phyloP scores from a whole-genome alignment of 2,797 vertebrate species.

The Enoplosus armatus region DNA sequence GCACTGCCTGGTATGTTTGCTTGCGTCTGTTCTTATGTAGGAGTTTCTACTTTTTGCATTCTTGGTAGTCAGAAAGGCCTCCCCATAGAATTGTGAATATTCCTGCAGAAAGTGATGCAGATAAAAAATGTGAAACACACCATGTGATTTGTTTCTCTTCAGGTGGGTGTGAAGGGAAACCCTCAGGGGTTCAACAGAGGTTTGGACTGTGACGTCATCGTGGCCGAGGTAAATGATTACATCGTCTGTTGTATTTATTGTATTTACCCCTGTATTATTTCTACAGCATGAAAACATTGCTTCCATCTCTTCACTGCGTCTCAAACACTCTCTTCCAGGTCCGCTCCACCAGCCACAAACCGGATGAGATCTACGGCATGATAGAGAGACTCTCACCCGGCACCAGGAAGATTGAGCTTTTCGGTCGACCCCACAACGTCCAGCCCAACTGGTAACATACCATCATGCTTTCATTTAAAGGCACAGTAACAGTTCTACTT shows the following conservation, averaged over 20 bases:
- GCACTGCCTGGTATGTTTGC: constrained; percentile 89
- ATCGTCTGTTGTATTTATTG: not conserved
- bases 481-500: not conserved
- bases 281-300: not conserved
- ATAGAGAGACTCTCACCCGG: constrained; percentile 95
- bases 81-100: too few species aligned
- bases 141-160: constrained; percentile 24
- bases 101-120: too few species aligned
- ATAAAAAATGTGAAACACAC: not conserved
- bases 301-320: not conserved
- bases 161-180: constrained; percentile 95
- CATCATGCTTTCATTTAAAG: not conserved
- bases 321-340: constrained; percentile 81
- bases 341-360: constrained; percentile 96
- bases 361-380: constrained; percentile 97
- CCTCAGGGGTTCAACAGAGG: constrained; percentile 96
- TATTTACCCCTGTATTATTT: not conserved
- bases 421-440: constrained; percentile 94
- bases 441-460: constrained; percentile 92
- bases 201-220: constrained; percentile 95
- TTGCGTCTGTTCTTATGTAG: not conserved
- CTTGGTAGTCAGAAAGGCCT: not conserved
- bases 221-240: constrained; percentile 88
- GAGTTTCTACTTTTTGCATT: constrained; percentile 14
- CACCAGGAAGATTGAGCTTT: constrained; percentile 95